These are phyloP conservation scores for Drosophila seguyi DNA, from an alignment of 1,140 invertebrate species.

Conservation along the genomic window DNA sequence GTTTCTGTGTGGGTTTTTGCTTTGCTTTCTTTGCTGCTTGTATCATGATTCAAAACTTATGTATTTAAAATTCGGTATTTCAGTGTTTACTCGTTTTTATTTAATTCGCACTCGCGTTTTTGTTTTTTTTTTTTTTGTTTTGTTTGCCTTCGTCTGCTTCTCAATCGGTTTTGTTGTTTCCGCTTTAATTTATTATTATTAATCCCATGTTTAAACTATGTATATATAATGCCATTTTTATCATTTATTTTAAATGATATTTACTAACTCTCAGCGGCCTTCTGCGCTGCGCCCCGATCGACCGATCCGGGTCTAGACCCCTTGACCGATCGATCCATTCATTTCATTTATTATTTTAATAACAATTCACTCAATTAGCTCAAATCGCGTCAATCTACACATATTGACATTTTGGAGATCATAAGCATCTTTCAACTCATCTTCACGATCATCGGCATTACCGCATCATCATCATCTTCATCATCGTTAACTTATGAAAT, in stretches of 20 bases:
- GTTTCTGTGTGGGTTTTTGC: slow-evolving; percentile 24
- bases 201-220: slow-evolving; percentile 82
- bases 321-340: slow-evolving; percentile 43
- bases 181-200: slow-evolving; percentile 71
- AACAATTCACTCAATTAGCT: slow-evolving; percentile 84
- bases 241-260: slow-evolving; percentile 81
- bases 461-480: slow-evolving; percentile 44
- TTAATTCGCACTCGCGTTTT: slow-evolving; percentile 43
- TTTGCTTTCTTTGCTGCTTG: slow-evolving; percentile 44
- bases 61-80: slow-evolving; percentile 68
- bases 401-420: slow-evolving; percentile 77
- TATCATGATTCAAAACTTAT: slow-evolving; percentile 51
- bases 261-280: slow-evolving; percentile 70
- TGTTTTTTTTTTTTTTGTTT: too few species aligned
- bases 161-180: slow-evolving; percentile 14
- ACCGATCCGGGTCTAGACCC: slow-evolving; percentile 16
- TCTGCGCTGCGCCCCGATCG: slow-evolving; percentile 50
- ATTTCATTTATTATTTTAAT: slow-evolving; percentile 80
- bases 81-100: slow-evolving; percentile 65
- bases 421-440: slow-evolving; percentile 69
- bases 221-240: slow-evolving; percentile 78
- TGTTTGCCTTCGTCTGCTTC: too few species aligned
- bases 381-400: slow-evolving; percentile 77
- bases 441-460: slow-evolving; percentile 44
- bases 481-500: slow-evolving; percentile 68